A percentile compares a stretch with the other conserved stretches of the same genome.
These are phyloP conservation scores for Himalopsyche japonica DNA, from an alignment of 2,888 invertebrate species.

Conservation along the genomic window DNA sequence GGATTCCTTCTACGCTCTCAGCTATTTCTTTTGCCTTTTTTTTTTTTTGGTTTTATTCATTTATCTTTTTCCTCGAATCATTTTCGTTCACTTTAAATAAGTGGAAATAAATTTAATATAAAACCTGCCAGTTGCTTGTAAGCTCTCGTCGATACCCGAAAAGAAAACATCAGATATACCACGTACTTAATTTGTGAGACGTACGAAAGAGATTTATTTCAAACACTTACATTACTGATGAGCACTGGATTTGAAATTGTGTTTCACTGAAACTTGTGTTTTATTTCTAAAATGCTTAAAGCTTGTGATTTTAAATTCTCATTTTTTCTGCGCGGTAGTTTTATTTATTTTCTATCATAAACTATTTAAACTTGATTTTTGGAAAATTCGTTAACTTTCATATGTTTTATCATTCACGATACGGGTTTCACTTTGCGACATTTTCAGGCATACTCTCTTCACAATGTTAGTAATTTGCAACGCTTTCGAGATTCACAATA, in stretches of 20 bases:
- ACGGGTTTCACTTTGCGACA: too few relatives aligned
- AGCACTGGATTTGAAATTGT: background rate
- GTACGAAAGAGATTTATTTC: background rate
- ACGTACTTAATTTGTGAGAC: background rate
- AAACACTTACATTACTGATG: background rate
- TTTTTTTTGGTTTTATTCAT: background rate
- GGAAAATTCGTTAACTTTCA: too few relatives aligned
- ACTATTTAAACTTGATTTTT: too few relatives aligned
- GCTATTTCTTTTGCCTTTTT: background rate
- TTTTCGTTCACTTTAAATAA: background rate
- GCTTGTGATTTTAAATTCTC: too few relatives aligned
- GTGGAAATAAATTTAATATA: background rate
- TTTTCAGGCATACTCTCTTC: too few relatives aligned
- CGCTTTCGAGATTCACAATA: too few relatives aligned
- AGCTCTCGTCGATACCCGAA: background rate
- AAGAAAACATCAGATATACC: background rate
- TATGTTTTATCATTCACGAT: too few relatives aligned
- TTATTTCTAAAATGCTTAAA: too few relatives aligned
- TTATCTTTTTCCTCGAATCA: background rate
- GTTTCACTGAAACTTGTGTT: background rate
- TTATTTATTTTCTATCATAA: too few relatives aligned
- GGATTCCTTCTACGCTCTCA: background rate
- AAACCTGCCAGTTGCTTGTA: background rate
- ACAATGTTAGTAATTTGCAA: too few relatives aligned
- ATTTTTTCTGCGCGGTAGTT: too few relatives aligned